These are phyloP conservation scores for Peromyscus maniculatus DNA, from an alignment of 2,113 vertebrate species.

Conservation along the genomic window DNA sequence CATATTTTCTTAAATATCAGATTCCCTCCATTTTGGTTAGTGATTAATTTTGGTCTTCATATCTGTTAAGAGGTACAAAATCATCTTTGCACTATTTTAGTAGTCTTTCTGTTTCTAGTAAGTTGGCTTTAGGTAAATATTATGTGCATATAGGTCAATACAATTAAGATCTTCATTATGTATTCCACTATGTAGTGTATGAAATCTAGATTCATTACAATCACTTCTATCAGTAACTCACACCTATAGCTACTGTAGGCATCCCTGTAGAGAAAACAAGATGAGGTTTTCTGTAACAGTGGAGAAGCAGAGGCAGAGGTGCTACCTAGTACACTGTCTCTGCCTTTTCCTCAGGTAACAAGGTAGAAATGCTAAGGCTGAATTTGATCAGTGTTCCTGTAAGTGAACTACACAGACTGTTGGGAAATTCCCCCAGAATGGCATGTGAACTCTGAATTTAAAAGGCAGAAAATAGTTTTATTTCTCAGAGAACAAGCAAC, in stretches of 20 bases:
- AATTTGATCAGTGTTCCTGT: not conserved
- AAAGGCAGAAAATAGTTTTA: not conserved
- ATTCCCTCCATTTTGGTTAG: not conserved
- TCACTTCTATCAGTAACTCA: no score
- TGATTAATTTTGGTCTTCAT: conserved; percentile 15
- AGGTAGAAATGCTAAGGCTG: not conserved
- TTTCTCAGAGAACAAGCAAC: not conserved
- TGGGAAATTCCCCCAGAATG: not conserved
- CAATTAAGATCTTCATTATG: not conserved
- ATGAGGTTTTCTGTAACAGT: not conserved
- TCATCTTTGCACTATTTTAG: not conserved
- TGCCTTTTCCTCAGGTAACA: not conserved
- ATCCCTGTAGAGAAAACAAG: not conserved
- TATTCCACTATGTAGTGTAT: not conserved
- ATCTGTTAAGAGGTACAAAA: not conserved
- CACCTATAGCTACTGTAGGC: not conserved
- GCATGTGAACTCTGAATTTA: not conserved
- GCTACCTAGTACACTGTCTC: not conserved
- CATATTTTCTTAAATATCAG: conserved; percentile 23
- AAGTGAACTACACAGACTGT: not conserved
- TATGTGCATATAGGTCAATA: not conserved
- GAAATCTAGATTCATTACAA: not conserved
- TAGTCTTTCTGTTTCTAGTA: conserved; percentile 27
- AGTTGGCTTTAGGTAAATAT: not conserved
- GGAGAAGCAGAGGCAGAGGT: not conserved